A percentile compares a stretch with the other conserved stretches of the same genome.
These are phyloP conservation scores for Lateolabrax maculatus DNA, from an alignment of 2,797 vertebrate species.

Conservation along the genomic window DNA sequence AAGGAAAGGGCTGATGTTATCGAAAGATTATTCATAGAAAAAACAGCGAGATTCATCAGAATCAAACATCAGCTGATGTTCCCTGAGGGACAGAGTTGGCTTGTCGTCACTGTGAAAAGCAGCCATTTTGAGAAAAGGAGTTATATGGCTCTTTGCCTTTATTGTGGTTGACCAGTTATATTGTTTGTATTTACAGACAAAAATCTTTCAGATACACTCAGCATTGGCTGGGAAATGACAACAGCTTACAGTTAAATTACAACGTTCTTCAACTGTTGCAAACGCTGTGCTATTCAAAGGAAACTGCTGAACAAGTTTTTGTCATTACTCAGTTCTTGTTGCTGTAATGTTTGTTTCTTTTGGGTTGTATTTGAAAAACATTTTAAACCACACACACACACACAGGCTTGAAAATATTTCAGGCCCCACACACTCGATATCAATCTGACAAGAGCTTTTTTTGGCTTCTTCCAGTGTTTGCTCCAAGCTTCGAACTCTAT, in stretches of 20 bases:
- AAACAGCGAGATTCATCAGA: constrained; percentile 45
- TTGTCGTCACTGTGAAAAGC: constrained; percentile 26
- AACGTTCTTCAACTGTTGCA: constrained; percentile 26
- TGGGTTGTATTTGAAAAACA: constrained; percentile 44
- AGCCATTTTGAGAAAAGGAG: constrained; percentile 23
- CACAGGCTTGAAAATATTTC: constrained; percentile 40
- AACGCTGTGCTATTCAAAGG: constrained; percentile 4
- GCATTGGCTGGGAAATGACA: constrained; percentile 10
- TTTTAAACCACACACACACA: constrained; percentile 36
- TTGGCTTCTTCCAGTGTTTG: constrained; percentile 54
- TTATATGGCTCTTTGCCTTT: constrained; percentile 37
- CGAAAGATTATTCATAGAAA: constrained; percentile 30
- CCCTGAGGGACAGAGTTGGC: constrained; percentile 19
- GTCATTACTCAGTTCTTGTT: constrained; percentile 52
- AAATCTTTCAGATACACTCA: constrained; percentile 41
- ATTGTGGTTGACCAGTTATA: constrained; percentile 37
- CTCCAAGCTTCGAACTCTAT: constrained; percentile 32
- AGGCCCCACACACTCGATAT: constrained; percentile 35
- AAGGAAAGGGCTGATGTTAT: constrained; percentile 35
- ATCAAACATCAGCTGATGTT: constrained; percentile 30
- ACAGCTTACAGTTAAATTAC: constrained; percentile 29
- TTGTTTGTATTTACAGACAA: constrained; percentile 50
- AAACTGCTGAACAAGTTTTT: constrained; percentile 4
- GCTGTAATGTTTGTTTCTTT: constrained; percentile 61
- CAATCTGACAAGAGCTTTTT: constrained; percentile 50